These are phyloP conservation scores for Pelosia muscerda DNA, from an alignment of 2,888 invertebrate genomes.

Conservation along the genomic window DNA sequence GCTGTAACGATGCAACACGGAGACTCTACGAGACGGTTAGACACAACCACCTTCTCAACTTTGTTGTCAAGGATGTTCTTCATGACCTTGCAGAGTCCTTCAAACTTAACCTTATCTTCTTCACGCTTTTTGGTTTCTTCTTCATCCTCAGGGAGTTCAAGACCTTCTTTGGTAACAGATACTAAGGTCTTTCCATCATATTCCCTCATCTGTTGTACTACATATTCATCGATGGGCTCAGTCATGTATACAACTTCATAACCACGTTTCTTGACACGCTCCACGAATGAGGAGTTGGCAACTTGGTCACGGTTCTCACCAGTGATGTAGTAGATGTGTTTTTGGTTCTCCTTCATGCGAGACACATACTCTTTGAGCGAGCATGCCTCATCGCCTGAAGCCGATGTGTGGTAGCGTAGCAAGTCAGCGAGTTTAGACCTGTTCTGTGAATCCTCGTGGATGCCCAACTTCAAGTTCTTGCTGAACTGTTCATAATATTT, in stretches of 20 bases:
- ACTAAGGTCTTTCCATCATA: conserved; percentile 98
- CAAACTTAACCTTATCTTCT: conserved; percentile 91
- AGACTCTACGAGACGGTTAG: conserved; percentile 98
- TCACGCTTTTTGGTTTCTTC: conserved; percentile 99
- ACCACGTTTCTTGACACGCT: conserved; percentile 1
- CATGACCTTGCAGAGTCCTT: conserved; percentile 91
- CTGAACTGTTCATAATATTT: conserved; percentile 99
- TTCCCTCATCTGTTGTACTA: conserved; percentile 99
- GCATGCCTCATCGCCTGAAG: conserved; percentile 97
- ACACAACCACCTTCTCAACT: conserved; percentile 99
- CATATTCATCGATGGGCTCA: conserved; percentile 99
- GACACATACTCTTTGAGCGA: conserved; percentile 92
- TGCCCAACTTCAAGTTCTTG: conserved; percentile 98
- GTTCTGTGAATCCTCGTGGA: conserved; percentile 98
- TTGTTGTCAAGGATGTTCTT: conserved; percentile 99
- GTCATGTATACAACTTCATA: conserved; percentile 80
- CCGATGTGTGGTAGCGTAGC: conserved; percentile 97
- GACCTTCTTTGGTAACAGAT: conserved; percentile 98
- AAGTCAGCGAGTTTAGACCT: conserved; percentile 96
- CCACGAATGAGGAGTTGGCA: neutral
- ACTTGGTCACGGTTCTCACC: neutral
- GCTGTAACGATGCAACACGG: conserved; percentile 99
- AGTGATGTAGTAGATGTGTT: no score
- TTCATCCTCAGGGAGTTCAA: conserved; percentile 98
- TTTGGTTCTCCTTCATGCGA: no score